A percentile compares a stretch with the other conserved stretches of the same genome.
Evolutionary conservation across 2,797 vertebrate genomes (phyloP).

Genomic region (Cuniculus paca): DNA sequence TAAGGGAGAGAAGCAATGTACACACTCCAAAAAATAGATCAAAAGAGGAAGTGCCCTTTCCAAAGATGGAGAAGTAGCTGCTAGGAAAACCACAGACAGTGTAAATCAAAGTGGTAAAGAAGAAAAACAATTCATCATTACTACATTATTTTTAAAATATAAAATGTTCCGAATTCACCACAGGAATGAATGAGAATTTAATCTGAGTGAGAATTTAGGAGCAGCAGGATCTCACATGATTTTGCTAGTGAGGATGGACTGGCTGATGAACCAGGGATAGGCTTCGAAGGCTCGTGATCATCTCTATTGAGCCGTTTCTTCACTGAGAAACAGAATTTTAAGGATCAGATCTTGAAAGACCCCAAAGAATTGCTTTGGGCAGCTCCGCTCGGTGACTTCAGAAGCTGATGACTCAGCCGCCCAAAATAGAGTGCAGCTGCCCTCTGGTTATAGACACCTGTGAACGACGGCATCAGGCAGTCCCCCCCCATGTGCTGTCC

Average conservation of each 20-base stretch:
- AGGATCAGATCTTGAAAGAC: neutral
- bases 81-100: neutral
- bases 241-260: neutral
- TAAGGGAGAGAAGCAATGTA: neutral
- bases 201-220: neutral
- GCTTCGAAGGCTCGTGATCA: neutral
- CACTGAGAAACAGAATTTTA: neutral
- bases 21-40: neutral
- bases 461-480: accelerated
- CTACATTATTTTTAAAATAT: neutral
- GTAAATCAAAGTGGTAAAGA: neutral
- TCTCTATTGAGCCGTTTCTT: neutral
- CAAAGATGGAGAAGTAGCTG: neutral
- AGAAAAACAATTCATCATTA: neutral
- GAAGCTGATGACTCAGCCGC: neutral
- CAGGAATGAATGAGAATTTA: neutral
- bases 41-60: neutral
- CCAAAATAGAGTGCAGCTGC: neutral
- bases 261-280: neutral
- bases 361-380: neutral
- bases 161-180: neutral
- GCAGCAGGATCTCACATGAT: neutral
- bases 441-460: neutral
- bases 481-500: accelerated
- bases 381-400: too few species aligned